Evolutionary conservation across 2,888 invertebrate species (phyloP), one percentile per base, ranked within the genome.

Genomic region (Morpho helenor): DNA sequence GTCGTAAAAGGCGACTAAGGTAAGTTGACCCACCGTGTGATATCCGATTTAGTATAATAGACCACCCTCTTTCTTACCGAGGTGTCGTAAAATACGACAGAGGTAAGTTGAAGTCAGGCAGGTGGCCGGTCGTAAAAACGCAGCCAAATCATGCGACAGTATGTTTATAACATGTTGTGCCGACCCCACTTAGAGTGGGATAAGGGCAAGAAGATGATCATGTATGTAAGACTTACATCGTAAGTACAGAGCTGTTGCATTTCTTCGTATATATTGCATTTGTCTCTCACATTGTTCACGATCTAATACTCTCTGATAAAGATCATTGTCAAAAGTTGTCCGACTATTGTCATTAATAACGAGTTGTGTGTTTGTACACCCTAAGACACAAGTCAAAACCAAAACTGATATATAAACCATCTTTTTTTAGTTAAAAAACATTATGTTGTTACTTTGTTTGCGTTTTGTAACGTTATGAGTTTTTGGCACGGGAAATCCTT

Each of bases 291-390:
- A 86, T 46, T 78, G 49, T 44, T 75, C 72, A 8, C 71, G 59
- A 68, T 86, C 73, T 39, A 85, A 61, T 8, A 77, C 81, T 57
- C 73, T 66, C 63, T 79, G 70, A 65, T 74, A 82, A 45, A 83
- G 67, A 59, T 74, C 70, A 49, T 64, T 63, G 65, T 84, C 75
- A 53, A 82, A 74, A 7, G 68, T 73, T 54, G 68, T 63, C 64
- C 75, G 75, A 44, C 63, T 31, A 46, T 64, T 68, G 2, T 66
- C 61, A n/a, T 67, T 61, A 51, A 66, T 22, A 31, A 55, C 23
- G 42, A 64, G 53, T 45, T 31, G 16, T n/a, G 57, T 60, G 40
- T 56, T 49, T 7, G 53, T 23, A 45, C 46, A 44, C 40, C 49
- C 8, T 42, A 60, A 40, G n/a, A 60, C 7, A 8, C 50, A 53